Base-by-base conservation (phyloP, 2,113 vertebrate species). In the Gymnorhina tibicen region DNA sequence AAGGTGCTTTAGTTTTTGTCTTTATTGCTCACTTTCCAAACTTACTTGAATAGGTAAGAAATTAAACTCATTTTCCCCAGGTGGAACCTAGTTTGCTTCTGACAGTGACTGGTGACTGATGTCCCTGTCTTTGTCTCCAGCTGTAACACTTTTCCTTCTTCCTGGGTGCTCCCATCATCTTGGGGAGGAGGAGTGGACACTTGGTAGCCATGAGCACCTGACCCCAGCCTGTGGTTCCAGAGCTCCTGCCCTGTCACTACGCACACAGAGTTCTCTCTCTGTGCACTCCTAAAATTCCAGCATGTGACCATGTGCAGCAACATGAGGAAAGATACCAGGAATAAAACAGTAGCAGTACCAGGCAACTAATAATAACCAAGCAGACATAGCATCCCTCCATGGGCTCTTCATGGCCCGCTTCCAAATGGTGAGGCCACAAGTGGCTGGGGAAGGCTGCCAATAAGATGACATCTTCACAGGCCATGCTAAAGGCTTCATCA, bases 221-320 rank as follows among this genome's bases (percentile, higher is more conserved):
- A 46, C 10, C 23, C 12, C 27, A 27, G 2, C 0, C 0, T 2
- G 1, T 20, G 10, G 7, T 15, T 60, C 85, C 44, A 66, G 78
- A 52, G 22, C 26, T 33, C 14, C 20, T 78, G 5, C 16, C 11
- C 23, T 69, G 14, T 16, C 16, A 3, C 42, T 28, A 1, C 27
- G 32, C 12, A 64, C 44, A 41, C 5, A 18, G 16, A 15, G 2
- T 4, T 39, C n/a, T 37, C 2, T 32, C 16, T 50, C 39, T 6
- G 1, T 13, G 14, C 12, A 5, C 44, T 56, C 2, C 27, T 63
- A 33, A 44, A 70, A 42, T 67, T 63, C 47, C 16, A 79, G 30
- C 24, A 28, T 6, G 20, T 41, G 6, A 66, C 16, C 10, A 3
- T 1, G 30, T 55, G 23, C 13, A 59, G 44, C 10, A 60, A 33